Percentiles rank a stretch among this genome's conserved stretches.
Evolutionary conservation across 2,797 vertebrate genomes (phyloP).

Genomic region (Adrianichthys oophorus): DNA sequence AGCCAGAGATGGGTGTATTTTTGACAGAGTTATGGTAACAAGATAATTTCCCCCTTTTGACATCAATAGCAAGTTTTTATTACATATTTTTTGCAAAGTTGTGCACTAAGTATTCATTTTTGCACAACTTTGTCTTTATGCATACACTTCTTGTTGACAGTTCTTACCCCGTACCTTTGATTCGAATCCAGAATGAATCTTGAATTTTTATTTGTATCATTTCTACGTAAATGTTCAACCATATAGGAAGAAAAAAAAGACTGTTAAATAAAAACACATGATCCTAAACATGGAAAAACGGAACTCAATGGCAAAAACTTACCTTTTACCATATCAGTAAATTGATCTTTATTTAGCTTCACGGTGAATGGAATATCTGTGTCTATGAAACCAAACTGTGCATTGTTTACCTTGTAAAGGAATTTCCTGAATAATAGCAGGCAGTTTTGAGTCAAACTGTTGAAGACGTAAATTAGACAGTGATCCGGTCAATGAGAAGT

Average conservation of each 20-base stretch:
- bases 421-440: constrained; percentile 24
- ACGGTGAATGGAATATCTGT: constrained; percentile 46
- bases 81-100: not conserved
- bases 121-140: too few relatives aligned
- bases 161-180: too few relatives aligned
- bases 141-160: too few relatives aligned
- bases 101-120: constrained; percentile 40
- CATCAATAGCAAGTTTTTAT: too few relatives aligned
- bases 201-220: constrained; percentile 47
- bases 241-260: constrained; percentile 17
- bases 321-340: constrained; percentile 34
- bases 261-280: constrained; percentile 17
- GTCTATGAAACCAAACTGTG: constrained; percentile 34
- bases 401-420: constrained; percentile 49
- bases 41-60: too few relatives aligned
- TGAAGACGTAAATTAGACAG: constrained; percentile 13
- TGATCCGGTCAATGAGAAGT: constrained; percentile 5
- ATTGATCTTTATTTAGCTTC: constrained; percentile 39
- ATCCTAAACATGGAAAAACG: constrained; percentile 24
- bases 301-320: constrained; percentile 44
- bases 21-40: too few relatives aligned
- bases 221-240: constrained; percentile 38
- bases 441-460: constrained; percentile 34
- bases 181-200: constrained; percentile 38
- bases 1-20: too few relatives aligned